These are phyloP conservation scores for Schizopygopsis pylzovi DNA, from an alignment of 2,797 vertebrate species.

Conservation along the genomic window DNA sequence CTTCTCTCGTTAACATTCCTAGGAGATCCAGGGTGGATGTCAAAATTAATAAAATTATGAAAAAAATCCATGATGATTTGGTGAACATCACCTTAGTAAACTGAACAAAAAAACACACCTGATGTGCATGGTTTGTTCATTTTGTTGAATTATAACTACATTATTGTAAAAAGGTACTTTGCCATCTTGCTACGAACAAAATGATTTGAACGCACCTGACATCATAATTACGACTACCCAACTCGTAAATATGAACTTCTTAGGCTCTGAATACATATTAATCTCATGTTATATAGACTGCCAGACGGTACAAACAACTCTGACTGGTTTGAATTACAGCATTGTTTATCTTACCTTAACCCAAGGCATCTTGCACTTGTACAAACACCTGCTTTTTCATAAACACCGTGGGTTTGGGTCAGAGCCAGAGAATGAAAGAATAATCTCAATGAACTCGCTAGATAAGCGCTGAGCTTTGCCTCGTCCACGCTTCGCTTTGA, in stretches of 20 bases:
- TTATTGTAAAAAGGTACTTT: not conserved
- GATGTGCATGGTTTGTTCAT: not conserved
- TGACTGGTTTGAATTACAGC: constrained; percentile 13
- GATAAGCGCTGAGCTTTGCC: constrained; percentile 34
- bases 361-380: constrained; percentile 31
- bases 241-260: not conserved
- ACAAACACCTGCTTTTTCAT: constrained; percentile 38
- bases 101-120: not conserved
- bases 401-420: constrained; percentile 3
- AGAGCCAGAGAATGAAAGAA: constrained; percentile 3
- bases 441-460: constrained; percentile 37
- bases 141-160: not conserved
- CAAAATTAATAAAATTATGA: not conserved
- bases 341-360: constrained; percentile 23
- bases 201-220: not conserved
- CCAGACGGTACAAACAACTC: not conserved
- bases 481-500: constrained; percentile 26
- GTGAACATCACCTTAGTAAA: not conserved
- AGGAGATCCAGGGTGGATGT: not conserved
- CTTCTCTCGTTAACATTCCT: too few species aligned
- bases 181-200: not conserved
- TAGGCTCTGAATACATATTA: not conserved
- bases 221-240: not conserved
- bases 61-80: not conserved
- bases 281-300: not conserved